phyloP scores from a whole-genome alignment of 2,113 vertebrate species.

The Greenwoodochromis staneri region DNA sequence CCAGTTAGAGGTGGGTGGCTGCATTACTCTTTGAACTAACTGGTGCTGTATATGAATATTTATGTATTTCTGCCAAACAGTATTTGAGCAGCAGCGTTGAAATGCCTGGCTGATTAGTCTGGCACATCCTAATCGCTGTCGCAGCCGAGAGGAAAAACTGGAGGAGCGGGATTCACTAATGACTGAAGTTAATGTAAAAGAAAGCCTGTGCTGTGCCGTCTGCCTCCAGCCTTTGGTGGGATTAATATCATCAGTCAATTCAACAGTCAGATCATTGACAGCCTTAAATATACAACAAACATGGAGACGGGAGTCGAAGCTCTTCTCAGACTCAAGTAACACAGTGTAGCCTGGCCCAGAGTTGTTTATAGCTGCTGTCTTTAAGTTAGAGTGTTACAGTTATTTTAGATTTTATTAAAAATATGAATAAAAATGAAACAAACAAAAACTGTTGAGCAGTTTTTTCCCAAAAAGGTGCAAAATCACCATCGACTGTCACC shows the following conservation, averaged over 20 bases:
- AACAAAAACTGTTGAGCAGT: background rate
- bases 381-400: background rate
- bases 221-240: background rate
- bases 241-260: background rate
- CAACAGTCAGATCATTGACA: background rate
- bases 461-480: background rate
- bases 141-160: background rate
- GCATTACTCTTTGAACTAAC: background rate
- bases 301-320: background rate
- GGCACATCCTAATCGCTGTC: background rate
- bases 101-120: background rate
- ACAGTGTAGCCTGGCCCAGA: background rate
- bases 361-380: background rate
- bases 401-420: background rate
- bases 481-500: fast-evolving
- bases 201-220: background rate
- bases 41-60: background rate
- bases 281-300: background rate
- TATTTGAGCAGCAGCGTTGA: background rate
- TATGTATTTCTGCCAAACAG: background rate
- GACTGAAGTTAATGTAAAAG: background rate
- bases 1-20: background rate
- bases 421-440: background rate
- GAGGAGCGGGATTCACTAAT: background rate
- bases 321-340: background rate